Evolutionary conservation across 2,113 vertebrate genomes (phyloP).

Genomic region (Dolichallabes microphthalmus): DNA sequence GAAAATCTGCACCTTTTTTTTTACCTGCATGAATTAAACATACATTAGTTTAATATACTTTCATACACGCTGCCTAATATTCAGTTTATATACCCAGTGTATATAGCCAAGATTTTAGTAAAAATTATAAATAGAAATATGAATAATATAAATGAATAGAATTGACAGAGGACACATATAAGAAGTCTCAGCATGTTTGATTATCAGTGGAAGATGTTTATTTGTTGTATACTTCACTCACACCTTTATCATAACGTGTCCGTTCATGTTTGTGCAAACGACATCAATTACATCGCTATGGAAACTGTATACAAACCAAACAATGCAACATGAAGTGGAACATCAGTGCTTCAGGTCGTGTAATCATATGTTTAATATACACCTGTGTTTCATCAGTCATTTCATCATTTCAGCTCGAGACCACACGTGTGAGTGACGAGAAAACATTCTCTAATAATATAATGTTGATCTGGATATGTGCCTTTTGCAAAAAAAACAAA

Average conservation of each 20-base stretch:
- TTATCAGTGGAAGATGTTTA: slow-evolving; percentile 1
- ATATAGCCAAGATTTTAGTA: not conserved
- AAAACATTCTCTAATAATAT: too few species aligned
- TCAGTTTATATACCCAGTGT: not conserved
- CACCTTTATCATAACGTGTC: not conserved
- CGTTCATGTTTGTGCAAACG: not conserved
- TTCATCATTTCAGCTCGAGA: not conserved
- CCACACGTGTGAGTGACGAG: not conserved
- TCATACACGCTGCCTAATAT: not conserved
- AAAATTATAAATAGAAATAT: not conserved
- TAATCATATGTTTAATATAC: not conserved
- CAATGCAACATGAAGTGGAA: not conserved
- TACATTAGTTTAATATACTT: not conserved
- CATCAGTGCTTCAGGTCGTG: not conserved
- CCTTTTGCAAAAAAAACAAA: not conserved
- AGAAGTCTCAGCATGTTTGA: not conserved
- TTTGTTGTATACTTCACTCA: not conserved
- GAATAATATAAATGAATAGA: not conserved
- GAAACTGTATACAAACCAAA: slow-evolving; percentile 6
- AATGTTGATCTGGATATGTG: too few species aligned
- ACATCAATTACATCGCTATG: not conserved
- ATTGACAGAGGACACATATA: not conserved
- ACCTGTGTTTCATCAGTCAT: not conserved
- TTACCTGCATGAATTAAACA: not conserved
- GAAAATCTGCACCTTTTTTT: not conserved